These are phyloP conservation scores for Drosophila meridionalis DNA, from an alignment of 2,888 invertebrate species.

Conservation along the genomic window DNA sequence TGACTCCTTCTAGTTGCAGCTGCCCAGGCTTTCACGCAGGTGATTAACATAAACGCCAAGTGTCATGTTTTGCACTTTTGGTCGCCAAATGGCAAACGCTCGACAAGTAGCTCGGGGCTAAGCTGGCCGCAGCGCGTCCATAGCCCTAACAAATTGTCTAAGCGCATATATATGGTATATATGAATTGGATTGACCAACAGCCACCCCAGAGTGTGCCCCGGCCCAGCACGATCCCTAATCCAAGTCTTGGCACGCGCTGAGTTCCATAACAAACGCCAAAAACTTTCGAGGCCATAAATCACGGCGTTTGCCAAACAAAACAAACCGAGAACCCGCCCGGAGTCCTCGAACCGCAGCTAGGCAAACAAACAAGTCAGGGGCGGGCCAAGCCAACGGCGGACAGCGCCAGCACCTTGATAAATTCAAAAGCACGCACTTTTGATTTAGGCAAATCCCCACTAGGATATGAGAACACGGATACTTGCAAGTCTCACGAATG, in stretches of 20 bases:
- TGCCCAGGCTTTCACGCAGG: slow-evolving; percentile 84
- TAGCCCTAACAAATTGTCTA: slow-evolving; percentile 67
- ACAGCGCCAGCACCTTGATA: slow-evolving; percentile 71
- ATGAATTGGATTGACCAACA: slow-evolving; percentile 59
- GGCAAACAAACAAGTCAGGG: slow-evolving; percentile 59
- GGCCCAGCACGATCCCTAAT: slow-evolving; percentile 51
- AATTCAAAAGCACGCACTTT: slow-evolving; percentile 82
- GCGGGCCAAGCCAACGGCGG: slow-evolving; percentile 17
- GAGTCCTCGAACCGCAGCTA: slow-evolving; percentile 63
- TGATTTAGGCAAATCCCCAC: slow-evolving; percentile 75
- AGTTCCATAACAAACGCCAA: slow-evolving; percentile 62
- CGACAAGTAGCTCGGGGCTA: slow-evolving; percentile 18
- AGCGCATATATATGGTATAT: slow-evolving; percentile 14
- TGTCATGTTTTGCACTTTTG: slow-evolving; percentile 75
- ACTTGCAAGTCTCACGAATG: slow-evolving; percentile 14
- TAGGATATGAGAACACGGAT: slow-evolving; percentile 59
- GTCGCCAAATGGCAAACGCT: slow-evolving; percentile 43
- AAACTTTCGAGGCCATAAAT: slow-evolving; percentile 83
- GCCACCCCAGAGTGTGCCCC: background rate
- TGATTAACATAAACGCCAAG: slow-evolving; percentile 84
- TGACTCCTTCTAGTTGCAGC: slow-evolving; percentile 64
- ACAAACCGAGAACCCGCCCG: slow-evolving; percentile 38
- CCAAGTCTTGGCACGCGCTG: slow-evolving; percentile 73
- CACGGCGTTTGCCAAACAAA: slow-evolving; percentile 82
- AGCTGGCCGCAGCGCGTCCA: slow-evolving; percentile 53